Base-by-base conservation (phyloP, 2,797 vertebrate genomes). In the Myotis vivesi region DNA sequence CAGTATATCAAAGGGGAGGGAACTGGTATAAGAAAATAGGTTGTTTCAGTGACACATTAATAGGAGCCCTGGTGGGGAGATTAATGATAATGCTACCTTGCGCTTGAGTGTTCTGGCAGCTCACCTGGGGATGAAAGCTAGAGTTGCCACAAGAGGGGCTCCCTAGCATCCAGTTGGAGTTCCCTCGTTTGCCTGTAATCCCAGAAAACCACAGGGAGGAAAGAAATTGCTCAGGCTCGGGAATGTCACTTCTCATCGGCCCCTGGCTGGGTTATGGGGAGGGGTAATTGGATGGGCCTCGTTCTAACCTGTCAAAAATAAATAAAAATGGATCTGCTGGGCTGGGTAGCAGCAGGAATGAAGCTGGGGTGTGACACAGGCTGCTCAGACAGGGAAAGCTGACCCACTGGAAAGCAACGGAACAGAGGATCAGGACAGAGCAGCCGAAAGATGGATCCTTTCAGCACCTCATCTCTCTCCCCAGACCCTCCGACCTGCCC, bases 21-120 rank as follows among this genome's bases (percentile, higher is more conserved):
- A 80, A 90, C 72, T 91, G 95, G 85, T 90, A 89, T 89, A 97
- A 98, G 95, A 97, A 98, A 98, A 98, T 94, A 86, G 95, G 95
- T 97, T 98, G 96, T 91, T 98, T 97, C 96, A 96, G 94, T 98
- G 98, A 97, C 94, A 97, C 25, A 0, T 95, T 98, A 98, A 98
- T 98, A 97, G 95, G 95, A 97, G 94, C 86, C 92, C 95, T 96
- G 97, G 88, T 97, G 97, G 95, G 80, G 97, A 98, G 96, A 98
- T 97, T 95, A 98, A 97, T 79, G 95, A 96, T 83, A 96, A 97
- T 82, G 93, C 81, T 92, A 95, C 94, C 0, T 94, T 92, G 94
- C 3, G 44, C 94, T 87, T 46, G 86, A 81, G 84, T 49, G 89
- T 86, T 96, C 97, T 95, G 96, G 94, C 17, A 41, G 44, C 96